Evolutionary conservation across 2,888 invertebrate genomes (phyloP).

Genomic region (Elysia crispata): DNA sequence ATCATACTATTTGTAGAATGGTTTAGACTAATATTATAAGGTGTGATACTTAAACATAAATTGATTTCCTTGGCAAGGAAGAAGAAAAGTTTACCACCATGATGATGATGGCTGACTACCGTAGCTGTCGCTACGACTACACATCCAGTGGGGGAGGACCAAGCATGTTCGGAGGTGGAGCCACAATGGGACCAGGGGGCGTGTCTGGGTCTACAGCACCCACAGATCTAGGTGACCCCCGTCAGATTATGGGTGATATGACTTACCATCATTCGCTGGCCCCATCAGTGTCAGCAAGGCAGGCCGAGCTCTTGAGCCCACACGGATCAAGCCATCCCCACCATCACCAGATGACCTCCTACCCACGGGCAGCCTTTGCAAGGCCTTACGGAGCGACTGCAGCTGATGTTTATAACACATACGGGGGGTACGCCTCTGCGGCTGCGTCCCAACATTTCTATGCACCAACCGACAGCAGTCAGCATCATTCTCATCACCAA

Average conservation of each 20-base stretch:
- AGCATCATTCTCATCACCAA: slow-evolving; percentile 37
- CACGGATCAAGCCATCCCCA: too few species aligned
- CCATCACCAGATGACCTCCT: slow-evolving; percentile 56
- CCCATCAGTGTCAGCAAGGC: slow-evolving; percentile 50
- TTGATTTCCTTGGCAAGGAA: too few species aligned
- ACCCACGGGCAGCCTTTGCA: slow-evolving; percentile 54
- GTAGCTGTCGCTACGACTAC: slow-evolving; percentile 74
- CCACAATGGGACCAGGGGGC: slow-evolving; percentile 40
- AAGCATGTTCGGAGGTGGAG: too few species aligned
- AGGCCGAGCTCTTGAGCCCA: slow-evolving; percentile 58
- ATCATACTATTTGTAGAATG: too few species aligned
- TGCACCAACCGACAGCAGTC: background rate
- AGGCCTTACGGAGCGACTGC: slow-evolving; percentile 53
- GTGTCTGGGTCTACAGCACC: slow-evolving; percentile 43
- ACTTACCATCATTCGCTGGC: slow-evolving; percentile 61
- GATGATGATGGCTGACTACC: slow-evolving; percentile 75
- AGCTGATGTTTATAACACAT: slow-evolving; percentile 57
- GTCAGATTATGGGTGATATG: slow-evolving; percentile 68
- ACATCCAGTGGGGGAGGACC: background rate
- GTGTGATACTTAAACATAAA: background rate
- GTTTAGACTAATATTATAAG: too few species aligned
- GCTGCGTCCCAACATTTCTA: slow-evolving; percentile 54
- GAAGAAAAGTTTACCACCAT: slow-evolving; percentile 47
- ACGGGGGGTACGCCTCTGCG: slow-evolving; percentile 51
- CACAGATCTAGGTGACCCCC: slow-evolving; percentile 63